These are phyloP conservation scores for Metaphire vulgaris DNA, from an alignment of 1,140 invertebrate genomes.

Conservation along the genomic window DNA sequence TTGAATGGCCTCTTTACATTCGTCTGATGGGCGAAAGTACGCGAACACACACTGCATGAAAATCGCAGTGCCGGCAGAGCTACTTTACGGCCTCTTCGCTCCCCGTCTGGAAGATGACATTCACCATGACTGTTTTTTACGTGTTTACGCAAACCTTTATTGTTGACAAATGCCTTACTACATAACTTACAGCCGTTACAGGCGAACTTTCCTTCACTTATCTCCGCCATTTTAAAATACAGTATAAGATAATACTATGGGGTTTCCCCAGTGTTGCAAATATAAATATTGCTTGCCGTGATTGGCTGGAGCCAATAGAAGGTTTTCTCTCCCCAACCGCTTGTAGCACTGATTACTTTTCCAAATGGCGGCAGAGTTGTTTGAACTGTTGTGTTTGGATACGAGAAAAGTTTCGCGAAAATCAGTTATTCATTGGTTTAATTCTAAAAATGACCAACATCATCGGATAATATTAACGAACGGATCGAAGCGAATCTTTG, in stretches of 20 bases:
- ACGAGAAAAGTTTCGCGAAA: background rate
- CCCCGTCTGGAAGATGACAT: too few species aligned
- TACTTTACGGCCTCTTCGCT: too few species aligned
- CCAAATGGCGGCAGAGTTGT: background rate
- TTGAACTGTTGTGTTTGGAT: background rate
- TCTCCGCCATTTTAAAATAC: background rate
- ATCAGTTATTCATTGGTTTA: background rate
- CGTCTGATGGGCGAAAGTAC: too few species aligned
- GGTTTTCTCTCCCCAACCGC: background rate
- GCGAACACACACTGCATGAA: too few species aligned
- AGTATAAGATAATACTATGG: too few species aligned
- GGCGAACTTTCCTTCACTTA: background rate
- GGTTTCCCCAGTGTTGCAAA: background rate
- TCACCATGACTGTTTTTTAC: too few species aligned
- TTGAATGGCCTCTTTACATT: too few species aligned
- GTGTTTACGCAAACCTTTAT: too few species aligned
- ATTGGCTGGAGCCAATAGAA: background rate
- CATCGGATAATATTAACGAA: background rate
- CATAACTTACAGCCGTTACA: background rate
- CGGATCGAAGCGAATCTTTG: background rate
- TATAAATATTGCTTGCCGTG: background rate
- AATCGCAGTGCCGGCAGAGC: too few species aligned
- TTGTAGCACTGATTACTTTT: background rate
- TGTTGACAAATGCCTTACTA: too few species aligned
- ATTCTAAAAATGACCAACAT: background rate